phyloP scores from a whole-genome alignment of 1,140 invertebrate species.

The Cydia pomonella region DNA sequence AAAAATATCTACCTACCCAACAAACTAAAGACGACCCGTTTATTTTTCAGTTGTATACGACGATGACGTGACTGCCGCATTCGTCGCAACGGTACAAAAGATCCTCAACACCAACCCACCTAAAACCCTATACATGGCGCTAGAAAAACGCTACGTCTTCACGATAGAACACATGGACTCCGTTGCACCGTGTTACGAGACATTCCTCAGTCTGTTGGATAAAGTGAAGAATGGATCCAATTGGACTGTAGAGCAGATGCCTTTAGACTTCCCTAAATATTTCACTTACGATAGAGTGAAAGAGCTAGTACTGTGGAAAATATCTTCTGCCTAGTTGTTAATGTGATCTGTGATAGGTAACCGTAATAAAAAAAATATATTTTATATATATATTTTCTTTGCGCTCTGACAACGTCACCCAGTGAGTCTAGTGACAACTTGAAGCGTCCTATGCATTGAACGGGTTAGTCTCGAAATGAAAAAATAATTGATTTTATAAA shows the following conservation, averaged over 20 bases:
- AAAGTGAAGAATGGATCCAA: conserved; percentile 73
- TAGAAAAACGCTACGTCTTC: conserved; percentile 94
- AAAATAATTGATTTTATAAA: conserved; percentile 31
- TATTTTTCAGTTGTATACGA: conserved; percentile 91
- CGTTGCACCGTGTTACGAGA: conserved; percentile 91
- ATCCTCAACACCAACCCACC: conserved; percentile 82
- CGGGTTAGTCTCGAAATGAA: conserved; percentile 15
- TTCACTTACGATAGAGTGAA: conserved; percentile 90
- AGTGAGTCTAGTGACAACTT: neutral
- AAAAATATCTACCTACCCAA: too few species aligned
- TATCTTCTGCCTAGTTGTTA: conserved; percentile 65
- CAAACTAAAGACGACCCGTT: conserved; percentile 30
- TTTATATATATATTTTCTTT: conserved; percentile 35
- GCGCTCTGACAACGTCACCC: neutral
- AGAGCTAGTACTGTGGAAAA: conserved; percentile 88
- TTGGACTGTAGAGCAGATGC: conserved; percentile 84
- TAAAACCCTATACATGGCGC: conserved; percentile 87
- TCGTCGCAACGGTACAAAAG: conserved; percentile 87
- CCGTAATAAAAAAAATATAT: conserved; percentile 39
- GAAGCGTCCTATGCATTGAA: neutral
- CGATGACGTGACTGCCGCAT: conserved; percentile 90
- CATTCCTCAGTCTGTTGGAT: conserved; percentile 85
- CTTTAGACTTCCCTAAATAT: conserved; percentile 89
- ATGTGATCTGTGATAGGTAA: conserved; percentile 44
- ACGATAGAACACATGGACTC: conserved; percentile 89